These are phyloP conservation scores for Erinaceus europaeus DNA, from an alignment of 2,113 vertebrate genomes.

Conservation along the genomic window DNA sequence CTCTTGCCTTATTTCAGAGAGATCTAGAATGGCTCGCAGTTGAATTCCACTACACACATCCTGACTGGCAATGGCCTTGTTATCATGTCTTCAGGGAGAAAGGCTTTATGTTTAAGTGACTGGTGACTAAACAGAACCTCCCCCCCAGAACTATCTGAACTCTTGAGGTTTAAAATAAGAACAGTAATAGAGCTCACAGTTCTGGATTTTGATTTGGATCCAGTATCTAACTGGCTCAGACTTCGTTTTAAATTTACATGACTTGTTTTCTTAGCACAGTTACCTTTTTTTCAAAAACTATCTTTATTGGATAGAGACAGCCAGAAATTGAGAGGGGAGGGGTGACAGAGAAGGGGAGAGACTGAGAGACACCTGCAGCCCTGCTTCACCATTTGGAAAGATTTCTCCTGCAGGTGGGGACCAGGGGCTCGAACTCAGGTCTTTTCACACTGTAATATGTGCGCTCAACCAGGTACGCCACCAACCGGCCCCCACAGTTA, in stretches of 20 bases:
- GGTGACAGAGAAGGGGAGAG: no score
- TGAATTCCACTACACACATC: background rate
- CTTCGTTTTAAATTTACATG: background rate
- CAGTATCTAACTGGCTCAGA: background rate
- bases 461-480: no score
- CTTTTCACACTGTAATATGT: no score
- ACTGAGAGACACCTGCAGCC: no score
- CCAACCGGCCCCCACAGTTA: no score
- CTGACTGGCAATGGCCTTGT: background rate
- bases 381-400: no score
- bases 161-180: slow-evolving; percentile 6
- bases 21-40: background rate
- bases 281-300: no score
- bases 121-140: background rate
- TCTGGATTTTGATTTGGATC: slow-evolving; percentile 19
- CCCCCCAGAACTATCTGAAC: slow-evolving; percentile 23
- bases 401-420: no score
- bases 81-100: background rate
- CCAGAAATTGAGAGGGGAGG: no score
- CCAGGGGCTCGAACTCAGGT: no score
- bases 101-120: slow-evolving; percentile 18
- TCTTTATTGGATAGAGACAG: no score
- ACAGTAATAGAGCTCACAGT: background rate
- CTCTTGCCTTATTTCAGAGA: background rate
- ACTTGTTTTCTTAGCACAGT: background rate